These are phyloP conservation scores for Intellagama lesueurii DNA, from an alignment of 2,797 vertebrate species.

Conservation along the genomic window DNA sequence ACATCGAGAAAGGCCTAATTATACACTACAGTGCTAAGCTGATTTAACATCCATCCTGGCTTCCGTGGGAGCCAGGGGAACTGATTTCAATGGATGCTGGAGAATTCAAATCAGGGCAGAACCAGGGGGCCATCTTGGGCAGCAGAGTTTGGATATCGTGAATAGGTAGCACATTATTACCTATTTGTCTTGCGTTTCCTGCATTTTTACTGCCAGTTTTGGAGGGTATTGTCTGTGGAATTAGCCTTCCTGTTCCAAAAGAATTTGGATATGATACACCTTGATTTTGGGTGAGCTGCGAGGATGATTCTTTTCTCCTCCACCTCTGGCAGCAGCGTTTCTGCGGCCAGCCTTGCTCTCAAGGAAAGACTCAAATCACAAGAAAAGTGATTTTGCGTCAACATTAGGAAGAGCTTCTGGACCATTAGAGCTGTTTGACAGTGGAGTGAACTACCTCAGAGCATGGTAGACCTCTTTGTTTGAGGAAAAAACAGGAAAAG, in stretches of 20 bases:
- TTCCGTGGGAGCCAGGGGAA: background rate
- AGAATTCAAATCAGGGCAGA: background rate
- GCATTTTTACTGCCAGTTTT: too few relatives aligned
- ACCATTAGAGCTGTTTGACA: too few relatives aligned
- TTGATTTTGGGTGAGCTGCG: background rate
- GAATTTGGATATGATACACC: background rate
- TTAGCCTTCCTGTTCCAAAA: background rate
- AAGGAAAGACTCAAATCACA: too few relatives aligned
- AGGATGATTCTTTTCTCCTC: background rate
- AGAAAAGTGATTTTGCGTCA: too few relatives aligned
- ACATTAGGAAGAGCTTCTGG: too few relatives aligned
- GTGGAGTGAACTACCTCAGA: too few relatives aligned
- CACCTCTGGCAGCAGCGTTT: too few relatives aligned
- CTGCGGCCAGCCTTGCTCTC: too few relatives aligned
- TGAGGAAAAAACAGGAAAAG: too few relatives aligned
- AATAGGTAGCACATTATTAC: too few relatives aligned
- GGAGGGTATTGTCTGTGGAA: background rate
- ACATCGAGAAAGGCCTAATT: background rate
- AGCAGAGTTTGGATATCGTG: background rate
- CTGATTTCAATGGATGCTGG: background rate
- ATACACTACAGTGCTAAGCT: background rate
- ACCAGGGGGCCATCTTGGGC: background rate
- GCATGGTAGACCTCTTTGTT: too few relatives aligned
- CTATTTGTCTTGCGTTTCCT: too few relatives aligned
- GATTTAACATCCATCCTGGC: background rate